Percentiles rank a stretch among this genome's conserved stretches.
These are phyloP conservation scores for Halcyon leucocephala DNA, from an alignment of 2,797 vertebrate species.

Conservation along the genomic window DNA sequence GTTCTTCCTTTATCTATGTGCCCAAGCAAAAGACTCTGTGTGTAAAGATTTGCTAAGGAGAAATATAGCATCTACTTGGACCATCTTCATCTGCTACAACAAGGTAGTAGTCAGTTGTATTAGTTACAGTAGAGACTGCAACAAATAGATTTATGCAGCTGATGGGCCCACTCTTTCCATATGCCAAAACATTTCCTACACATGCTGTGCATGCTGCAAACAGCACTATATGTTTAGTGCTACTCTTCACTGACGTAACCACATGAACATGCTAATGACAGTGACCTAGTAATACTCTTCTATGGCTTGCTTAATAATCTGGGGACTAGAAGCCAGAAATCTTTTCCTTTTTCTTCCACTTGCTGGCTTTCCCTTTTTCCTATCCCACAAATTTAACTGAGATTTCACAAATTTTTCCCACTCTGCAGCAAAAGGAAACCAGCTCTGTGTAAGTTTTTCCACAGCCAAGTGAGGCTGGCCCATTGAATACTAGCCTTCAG, in stretches of 20 bases:
- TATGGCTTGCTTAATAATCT: neutral
- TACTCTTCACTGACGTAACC: neutral
- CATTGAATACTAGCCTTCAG: neutral
- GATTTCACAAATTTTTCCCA: conserved; percentile 62
- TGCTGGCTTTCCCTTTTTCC: conserved; percentile 40
- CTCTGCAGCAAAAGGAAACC: conserved; percentile 47
- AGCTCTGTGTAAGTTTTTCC: conserved; percentile 46
- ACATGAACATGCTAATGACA: neutral
- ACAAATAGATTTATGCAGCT: neutral
- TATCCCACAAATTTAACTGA: conserved; percentile 1
- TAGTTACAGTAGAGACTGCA: neutral
- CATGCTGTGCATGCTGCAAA: accelerated
- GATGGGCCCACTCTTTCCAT: neutral
- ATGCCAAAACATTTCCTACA: neutral
- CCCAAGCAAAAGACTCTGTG: neutral
- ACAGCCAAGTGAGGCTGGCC: neutral
- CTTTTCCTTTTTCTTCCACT: conserved; percentile 47
- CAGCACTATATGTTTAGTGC: neutral
- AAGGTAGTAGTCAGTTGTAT: neutral
- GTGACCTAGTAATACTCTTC: neutral
- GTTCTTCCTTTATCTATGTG: neutral
- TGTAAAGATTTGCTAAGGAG: neutral
- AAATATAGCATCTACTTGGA: neutral
- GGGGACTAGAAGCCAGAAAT: conserved; percentile 4
- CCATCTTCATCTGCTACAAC: neutral